A percentile compares a stretch with the other conserved stretches of the same genome.
Conservation (phyloP, 2,797 vertebrate genomes). For the Scolopax bukidnonensis region DNA sequence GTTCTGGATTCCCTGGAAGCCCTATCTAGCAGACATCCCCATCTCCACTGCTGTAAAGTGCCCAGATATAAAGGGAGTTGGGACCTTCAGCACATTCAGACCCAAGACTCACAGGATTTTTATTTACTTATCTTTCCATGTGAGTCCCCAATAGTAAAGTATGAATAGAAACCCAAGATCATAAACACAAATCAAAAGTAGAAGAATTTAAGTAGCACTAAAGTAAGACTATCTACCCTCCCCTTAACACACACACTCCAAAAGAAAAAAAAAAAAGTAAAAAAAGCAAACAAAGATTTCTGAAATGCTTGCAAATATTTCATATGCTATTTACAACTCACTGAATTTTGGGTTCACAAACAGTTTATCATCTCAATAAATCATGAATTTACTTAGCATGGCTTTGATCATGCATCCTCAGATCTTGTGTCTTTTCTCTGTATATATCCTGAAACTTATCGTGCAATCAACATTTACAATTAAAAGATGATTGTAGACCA, state of each 20-base stretch:
- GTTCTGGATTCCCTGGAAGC: not conserved
- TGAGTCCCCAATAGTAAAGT: not conserved
- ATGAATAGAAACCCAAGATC: not conserved
- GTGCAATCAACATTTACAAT: not conserved
- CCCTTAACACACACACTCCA: not conserved
- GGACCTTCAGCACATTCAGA: not conserved
- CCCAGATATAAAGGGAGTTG: not conserved
- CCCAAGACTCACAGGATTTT: accelerated
- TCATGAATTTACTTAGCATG: not conserved
- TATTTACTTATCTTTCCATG: not conserved
- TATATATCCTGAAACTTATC: not conserved
- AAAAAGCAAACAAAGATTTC: not conserved
- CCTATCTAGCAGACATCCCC: not conserved
- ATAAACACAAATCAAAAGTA: not conserved
- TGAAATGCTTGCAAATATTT: not conserved
- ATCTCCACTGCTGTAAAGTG: not conserved
- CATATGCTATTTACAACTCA: not conserved
- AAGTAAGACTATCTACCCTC: not conserved
- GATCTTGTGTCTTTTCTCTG: not conserved
- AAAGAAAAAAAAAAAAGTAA: not conserved
- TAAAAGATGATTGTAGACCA: not conserved
- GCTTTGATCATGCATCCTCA: not conserved
- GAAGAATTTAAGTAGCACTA: not conserved
- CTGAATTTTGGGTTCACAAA: not conserved
- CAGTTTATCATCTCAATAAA: not conserved